Evolutionary conservation across 1,140 invertebrate species (phyloP).

Genomic region (Schlechtendalia chinensis): DNA sequence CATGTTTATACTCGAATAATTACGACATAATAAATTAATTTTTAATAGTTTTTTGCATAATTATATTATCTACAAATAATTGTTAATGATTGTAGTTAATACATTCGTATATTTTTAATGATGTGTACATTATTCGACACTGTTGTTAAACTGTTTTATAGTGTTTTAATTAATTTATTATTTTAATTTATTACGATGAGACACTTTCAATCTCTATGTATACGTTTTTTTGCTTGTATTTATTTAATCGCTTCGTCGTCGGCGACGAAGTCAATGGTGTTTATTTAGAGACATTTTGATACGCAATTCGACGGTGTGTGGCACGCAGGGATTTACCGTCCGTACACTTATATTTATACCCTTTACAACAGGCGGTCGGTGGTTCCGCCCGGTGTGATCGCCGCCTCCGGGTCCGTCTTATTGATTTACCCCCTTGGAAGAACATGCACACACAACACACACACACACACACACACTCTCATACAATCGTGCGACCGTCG

Average conservation of each 20-base stretch:
- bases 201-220: not conserved
- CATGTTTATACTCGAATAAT: not conserved
- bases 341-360: conserved; percentile 18
- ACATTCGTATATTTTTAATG: not conserved
- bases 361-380: conserved; percentile 11
- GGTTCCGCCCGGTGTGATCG: conserved; percentile 44
- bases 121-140: not conserved
- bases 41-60: not conserved
- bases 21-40: not conserved
- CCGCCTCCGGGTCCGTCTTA: conserved; percentile 47
- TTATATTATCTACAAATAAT: not conserved
- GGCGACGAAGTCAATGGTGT: conserved; percentile 6
- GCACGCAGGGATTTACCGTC: conserved; percentile 31
- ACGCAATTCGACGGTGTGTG: not conserved
- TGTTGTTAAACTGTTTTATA: no score
- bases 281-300: conserved; percentile 18
- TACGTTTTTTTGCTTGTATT: conserved; percentile 1
- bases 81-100: not conserved
- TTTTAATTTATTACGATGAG: no score
- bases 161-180: no score
- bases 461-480: not conserved
- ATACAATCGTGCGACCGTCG: conserved; percentile 23
- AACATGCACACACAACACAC: not conserved
- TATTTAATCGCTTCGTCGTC: not conserved
- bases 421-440: conserved; percentile 49